phyloP scores from a whole-genome alignment of 2,797 vertebrate species.

The Toxotes lorentzi region DNA sequence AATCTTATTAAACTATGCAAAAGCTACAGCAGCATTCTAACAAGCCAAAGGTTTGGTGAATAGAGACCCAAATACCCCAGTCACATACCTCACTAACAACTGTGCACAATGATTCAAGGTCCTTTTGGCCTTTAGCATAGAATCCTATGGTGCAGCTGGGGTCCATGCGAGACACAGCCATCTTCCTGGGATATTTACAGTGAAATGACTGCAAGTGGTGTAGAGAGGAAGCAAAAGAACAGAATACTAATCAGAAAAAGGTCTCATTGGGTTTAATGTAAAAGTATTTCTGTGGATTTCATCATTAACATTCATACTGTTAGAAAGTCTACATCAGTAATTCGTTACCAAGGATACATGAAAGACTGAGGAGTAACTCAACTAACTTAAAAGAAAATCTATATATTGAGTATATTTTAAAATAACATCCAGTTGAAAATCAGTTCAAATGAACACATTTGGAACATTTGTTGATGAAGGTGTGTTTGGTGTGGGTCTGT shows the following conservation, averaged over 20 bases:
- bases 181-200: constrained; percentile 90
- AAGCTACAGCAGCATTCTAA: not conserved
- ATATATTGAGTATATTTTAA: too few relatives aligned
- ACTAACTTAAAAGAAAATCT: too few relatives aligned
- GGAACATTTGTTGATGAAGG: not conserved
- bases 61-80: not conserved
- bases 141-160: constrained; percentile 95
- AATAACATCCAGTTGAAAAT: not conserved
- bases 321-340: not conserved
- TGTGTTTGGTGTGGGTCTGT: too few relatives aligned
- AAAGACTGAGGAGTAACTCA: not conserved
- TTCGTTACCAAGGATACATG: too few relatives aligned
- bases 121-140: constrained; percentile 86
- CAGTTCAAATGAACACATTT: not conserved
- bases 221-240: not conserved
- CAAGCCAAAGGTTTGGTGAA: not conserved
- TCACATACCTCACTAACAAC: constrained; percentile 83
- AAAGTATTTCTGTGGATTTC: not conserved
- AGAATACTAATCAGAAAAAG: not conserved
- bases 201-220: constrained; percentile 88
- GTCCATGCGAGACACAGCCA: constrained; percentile 91
- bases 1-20: not conserved
- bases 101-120: constrained; percentile 86
- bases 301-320: not conserved
- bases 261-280: not conserved